Conservation (phyloP, 2,888 invertebrate genomes). For the Sabatieria punctata region DNA sequence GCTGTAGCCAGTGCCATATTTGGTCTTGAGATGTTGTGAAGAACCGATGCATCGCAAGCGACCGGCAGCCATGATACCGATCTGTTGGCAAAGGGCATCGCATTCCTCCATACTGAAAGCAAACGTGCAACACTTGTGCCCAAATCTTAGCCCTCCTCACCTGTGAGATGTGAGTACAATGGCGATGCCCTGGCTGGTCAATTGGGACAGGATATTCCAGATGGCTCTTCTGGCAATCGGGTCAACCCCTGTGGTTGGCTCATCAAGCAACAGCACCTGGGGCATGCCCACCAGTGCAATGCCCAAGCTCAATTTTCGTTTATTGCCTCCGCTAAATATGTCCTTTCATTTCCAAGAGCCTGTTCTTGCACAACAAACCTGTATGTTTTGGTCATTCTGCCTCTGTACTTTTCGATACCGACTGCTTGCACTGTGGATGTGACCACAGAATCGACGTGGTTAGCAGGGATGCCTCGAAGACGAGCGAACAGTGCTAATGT, state of each 20-base stretch:
- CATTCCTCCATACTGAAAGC: no score
- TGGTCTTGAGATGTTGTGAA: no score
- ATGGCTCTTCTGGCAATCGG: slow-evolving; percentile 39
- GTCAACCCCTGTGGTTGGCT: slow-evolving; percentile 53
- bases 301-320: slow-evolving; percentile 54
- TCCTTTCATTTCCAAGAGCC: no score
- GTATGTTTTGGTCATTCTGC: slow-evolving; percentile 18
- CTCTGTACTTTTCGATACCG: slow-evolving; percentile 18
- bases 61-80: no score
- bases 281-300: slow-evolving; percentile 52
- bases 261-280: slow-evolving; percentile 49
- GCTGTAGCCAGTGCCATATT: no score
- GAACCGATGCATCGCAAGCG: no score
- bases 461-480: slow-evolving; percentile 44
- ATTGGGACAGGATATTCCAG: slow-evolving; percentile 56
- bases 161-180: slow-evolving; percentile 3
- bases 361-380: no score
- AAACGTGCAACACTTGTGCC: no score
- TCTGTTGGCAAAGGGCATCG: no score
- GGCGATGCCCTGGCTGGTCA: background rate
- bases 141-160: no score
- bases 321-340: slow-evolving; percentile 49
- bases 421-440: slow-evolving; percentile 17
- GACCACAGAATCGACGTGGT: slow-evolving; percentile 11
- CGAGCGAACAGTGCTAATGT: slow-evolving; percentile 47